phyloP scores from a whole-genome alignment of 2,797 vertebrate genomes.

The Pipistrellus nathusii region DNA sequence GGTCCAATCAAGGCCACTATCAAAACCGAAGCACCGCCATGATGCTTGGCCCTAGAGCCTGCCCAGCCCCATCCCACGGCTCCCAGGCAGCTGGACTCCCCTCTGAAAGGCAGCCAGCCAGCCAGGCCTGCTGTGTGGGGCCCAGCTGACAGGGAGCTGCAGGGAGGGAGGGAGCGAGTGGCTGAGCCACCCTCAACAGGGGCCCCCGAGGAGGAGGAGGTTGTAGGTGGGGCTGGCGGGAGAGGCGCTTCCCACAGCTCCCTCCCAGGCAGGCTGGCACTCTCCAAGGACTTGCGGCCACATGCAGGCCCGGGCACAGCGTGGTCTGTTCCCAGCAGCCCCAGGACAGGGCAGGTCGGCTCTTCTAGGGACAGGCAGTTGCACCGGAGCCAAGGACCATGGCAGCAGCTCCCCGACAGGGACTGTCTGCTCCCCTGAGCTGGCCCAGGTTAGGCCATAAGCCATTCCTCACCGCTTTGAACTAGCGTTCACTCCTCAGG shows the following conservation, averaged over 20 bases:
- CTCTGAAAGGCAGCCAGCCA: not conserved
- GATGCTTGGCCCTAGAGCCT: not conserved
- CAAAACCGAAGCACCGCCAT: not conserved
- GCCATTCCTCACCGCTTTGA: fast-evolving
- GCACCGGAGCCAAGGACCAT: not conserved
- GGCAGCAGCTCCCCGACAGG: not conserved
- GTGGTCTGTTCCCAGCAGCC: conserved; percentile 39
- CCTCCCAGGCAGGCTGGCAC: not conserved
- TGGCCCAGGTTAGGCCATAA: not conserved
- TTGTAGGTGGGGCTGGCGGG: not conserved
- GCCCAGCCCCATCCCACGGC: not conserved
- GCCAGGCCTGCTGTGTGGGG: not conserved
- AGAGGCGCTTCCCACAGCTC: not conserved
- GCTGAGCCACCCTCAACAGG: not conserved
- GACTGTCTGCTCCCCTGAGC: not conserved
- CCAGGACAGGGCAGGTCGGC: not conserved
- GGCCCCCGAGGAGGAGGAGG: not conserved
- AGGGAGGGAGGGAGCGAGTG: not conserved
- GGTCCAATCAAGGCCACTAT: not conserved
- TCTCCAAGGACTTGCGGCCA: not conserved
- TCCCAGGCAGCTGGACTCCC: not conserved
- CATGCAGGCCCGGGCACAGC: conserved; percentile 20
- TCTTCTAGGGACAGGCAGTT: not conserved
- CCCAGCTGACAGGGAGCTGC: not conserved
- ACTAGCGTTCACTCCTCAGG: not conserved